A percentile compares a stretch with the other conserved stretches of the same genome.
Evolutionary conservation across 1,140 invertebrate genomes (phyloP).

Genomic region (Protaetia brevitarsis): DNA sequence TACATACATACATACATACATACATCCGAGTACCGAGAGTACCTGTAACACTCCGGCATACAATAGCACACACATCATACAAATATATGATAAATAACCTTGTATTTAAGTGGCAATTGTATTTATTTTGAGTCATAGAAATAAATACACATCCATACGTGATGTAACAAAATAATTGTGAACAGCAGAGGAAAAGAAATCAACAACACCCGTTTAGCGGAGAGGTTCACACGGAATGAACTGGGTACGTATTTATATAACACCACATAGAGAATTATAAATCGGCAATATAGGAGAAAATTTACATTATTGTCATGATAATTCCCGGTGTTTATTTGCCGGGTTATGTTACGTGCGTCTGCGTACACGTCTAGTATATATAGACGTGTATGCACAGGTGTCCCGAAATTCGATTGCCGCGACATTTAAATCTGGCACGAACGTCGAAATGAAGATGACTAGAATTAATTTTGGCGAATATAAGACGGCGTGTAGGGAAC

Average conservation of each 20-base stretch:
- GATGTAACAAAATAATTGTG: conserved; percentile 16
- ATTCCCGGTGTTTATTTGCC: conserved; percentile 6
- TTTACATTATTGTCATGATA: background rate
- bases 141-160: conserved; percentile 13
- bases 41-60: no score
- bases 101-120: conserved; percentile 9
- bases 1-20: no score
- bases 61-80: no score
- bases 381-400: conserved; percentile 6
- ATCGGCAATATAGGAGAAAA: background rate
- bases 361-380: no score
- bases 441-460: no score
- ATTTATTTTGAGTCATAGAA: conserved; percentile 16
- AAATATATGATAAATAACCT: conserved; percentile 5
- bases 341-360: background rate
- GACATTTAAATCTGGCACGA: no score
- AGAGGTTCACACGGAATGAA: background rate
- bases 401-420: background rate
- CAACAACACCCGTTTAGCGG: background rate
- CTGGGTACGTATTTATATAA: conserved; percentile 7
- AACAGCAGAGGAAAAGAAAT: background rate
- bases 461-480: no score
- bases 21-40: no score
- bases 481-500: no score
- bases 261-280: background rate